Base-by-base conservation (phyloP, 1,140 invertebrate genomes). In the Zaprionus nigranus region DNA sequence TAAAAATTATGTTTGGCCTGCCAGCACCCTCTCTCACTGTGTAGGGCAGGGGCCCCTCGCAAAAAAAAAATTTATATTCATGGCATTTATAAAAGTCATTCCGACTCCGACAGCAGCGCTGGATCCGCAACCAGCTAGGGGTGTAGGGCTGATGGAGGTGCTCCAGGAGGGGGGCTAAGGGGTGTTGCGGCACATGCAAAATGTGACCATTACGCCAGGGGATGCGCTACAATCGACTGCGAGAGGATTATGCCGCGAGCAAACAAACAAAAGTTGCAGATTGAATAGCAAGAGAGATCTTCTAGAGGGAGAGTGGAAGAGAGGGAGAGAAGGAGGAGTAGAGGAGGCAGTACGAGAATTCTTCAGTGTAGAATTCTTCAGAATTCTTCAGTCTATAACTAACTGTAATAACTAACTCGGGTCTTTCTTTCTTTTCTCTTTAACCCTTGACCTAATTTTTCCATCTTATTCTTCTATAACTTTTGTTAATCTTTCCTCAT, bases 41-140 rank as follows among this genome's bases (percentile, higher is more conserved):
- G 46, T 17, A 17, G n/a, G 0, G 40, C 7, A 46, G n/a, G 38
- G 38, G 6, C 1, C 2, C 40, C 5, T 34, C 2, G 26, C 9
- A 11, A 34, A 59, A 72, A 79, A 66, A 61, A 70, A 74, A 80
- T 56, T 64, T 64, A 77, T 79, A 87, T 90, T 84, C 85, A 88
- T 90, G 73, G 79, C 85, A 90, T 90, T 88, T 88, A 79, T 90
- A 88, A 90, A 90, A 88, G 84, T 88, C 85, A 88, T 88, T 88
- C 78, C 63, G 79, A 82, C 57, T 61, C 54, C 46, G 20, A 13
- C 20, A 24, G 20, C 46, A 11, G 12, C 46, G 1, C 20, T 13
- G 46, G 46, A 24, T 6, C 20, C 9, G 20, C 20, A 24, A 24
- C n/a, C 40, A 7, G 20, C 11, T 24, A 51, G 46, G 46, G 46